These are phyloP conservation scores for Caiman crocodilus DNA, from an alignment of 2,797 vertebrate species.

Conservation along the genomic window DNA sequence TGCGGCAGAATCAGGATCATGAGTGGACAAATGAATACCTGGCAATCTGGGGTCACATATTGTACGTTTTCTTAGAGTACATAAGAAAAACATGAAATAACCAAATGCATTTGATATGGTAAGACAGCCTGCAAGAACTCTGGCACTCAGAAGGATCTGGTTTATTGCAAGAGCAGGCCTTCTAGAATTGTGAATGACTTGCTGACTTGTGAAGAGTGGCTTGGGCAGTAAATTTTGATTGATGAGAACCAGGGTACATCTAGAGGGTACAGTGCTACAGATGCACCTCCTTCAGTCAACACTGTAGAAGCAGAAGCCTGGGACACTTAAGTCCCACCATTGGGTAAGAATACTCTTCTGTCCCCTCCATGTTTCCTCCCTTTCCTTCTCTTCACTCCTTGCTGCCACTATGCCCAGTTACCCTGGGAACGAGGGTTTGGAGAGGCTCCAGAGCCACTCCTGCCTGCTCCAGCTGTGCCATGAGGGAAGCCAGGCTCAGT, in stretches of 20 bases:
- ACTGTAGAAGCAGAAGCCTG: no score
- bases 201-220: slow-evolving; percentile 49
- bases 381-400: no score
- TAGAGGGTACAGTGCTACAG: no score
- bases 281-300: no score
- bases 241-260: neutral
- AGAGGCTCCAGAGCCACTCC: no score
- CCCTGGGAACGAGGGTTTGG: no score
- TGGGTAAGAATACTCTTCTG: no score
- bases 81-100: slow-evolving; percentile 47
- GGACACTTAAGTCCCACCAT: no score
- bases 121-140: slow-evolving; percentile 46
- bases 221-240: slow-evolving; percentile 36
- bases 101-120: slow-evolving; percentile 42
- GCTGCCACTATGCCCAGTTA: no score
- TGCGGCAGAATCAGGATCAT: slow-evolving; percentile 47
- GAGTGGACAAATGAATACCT: slow-evolving; percentile 48
- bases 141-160: slow-evolving; percentile 18
- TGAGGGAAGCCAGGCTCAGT: no score
- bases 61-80: slow-evolving; percentile 69
- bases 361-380: no score
- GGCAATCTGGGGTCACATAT: slow-evolving; percentile 72
- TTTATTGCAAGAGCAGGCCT: slow-evolving; percentile 57
- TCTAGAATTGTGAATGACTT: neutral
- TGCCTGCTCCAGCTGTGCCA: no score